phyloP scores from a whole-genome alignment of 2,113 vertebrate species.

The Gavia stellata region DNA sequence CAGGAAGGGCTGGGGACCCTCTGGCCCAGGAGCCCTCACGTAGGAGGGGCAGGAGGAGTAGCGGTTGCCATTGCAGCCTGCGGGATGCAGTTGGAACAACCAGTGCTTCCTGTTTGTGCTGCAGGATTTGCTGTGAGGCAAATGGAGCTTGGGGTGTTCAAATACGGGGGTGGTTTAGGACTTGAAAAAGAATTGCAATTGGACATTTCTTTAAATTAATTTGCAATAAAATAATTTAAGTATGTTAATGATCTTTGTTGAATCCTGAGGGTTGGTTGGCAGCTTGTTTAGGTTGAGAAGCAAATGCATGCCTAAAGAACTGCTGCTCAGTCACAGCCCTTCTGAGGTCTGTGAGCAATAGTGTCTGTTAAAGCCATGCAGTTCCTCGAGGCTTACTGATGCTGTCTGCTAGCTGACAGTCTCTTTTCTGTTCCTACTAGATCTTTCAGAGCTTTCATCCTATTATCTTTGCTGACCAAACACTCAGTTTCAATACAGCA shows the following conservation, averaged over 20 bases:
- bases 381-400: background rate
- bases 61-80: background rate
- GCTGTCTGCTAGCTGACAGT: background rate
- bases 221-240: background rate
- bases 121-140: background rate
- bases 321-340: background rate
- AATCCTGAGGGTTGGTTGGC: background rate
- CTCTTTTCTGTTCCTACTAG: background rate
- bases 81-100: background rate
- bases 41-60: background rate
- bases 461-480: background rate
- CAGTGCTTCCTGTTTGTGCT: background rate
- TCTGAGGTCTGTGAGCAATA: background rate
- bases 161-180: background rate
- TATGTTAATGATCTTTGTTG: background rate
- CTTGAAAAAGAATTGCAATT: background rate
- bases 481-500: background rate
- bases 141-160: background rate
- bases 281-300: background rate
- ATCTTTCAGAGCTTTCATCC: background rate
- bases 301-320: background rate
- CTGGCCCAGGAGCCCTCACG: fast-evolving
- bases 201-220: background rate
- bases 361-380: background rate
- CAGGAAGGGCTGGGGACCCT: background rate